Evolutionary conservation across 2,113 vertebrate species (phyloP).

Genomic region (Tetrax tetrax): DNA sequence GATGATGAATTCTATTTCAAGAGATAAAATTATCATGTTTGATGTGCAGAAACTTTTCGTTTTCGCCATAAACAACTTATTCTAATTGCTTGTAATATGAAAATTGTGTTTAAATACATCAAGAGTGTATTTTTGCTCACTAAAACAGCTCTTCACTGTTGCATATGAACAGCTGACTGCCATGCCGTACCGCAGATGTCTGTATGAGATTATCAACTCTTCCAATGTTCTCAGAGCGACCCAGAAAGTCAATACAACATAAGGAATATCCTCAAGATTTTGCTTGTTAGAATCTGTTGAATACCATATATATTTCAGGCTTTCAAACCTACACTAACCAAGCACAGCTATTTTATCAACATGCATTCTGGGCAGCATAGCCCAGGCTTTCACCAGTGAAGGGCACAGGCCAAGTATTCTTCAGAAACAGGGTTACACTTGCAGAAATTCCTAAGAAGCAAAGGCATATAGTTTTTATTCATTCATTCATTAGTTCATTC

Average conservation of each 20-base stretch:
- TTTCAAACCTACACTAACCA: neutral
- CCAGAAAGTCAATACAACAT: neutral
- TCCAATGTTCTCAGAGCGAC: neutral
- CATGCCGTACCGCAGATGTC: neutral
- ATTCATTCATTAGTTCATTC: neutral
- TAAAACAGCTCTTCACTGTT: neutral
- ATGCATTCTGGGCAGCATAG: neutral
- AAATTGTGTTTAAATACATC: slow-evolving; percentile 4
- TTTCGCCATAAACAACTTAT: slow-evolving; percentile 1
- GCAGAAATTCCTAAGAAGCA: neutral
- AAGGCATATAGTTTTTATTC: neutral
- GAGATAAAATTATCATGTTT: neutral
- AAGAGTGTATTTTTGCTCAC: neutral
- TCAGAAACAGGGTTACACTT: neutral
- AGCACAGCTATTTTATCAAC: neutral
- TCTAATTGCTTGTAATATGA: slow-evolving; percentile 11
- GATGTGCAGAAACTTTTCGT: neutral
- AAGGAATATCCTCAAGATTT: neutral
- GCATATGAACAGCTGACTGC: neutral
- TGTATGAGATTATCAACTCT: neutral
- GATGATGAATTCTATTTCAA: neutral
- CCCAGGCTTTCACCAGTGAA: neutral
- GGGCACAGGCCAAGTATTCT: neutral
- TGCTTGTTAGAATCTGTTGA: neutral
- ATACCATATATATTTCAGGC: neutral